These are phyloP conservation scores for Oxystoma pomonae DNA, from an alignment of 2,888 invertebrate species.

Conservation along the genomic window DNA sequence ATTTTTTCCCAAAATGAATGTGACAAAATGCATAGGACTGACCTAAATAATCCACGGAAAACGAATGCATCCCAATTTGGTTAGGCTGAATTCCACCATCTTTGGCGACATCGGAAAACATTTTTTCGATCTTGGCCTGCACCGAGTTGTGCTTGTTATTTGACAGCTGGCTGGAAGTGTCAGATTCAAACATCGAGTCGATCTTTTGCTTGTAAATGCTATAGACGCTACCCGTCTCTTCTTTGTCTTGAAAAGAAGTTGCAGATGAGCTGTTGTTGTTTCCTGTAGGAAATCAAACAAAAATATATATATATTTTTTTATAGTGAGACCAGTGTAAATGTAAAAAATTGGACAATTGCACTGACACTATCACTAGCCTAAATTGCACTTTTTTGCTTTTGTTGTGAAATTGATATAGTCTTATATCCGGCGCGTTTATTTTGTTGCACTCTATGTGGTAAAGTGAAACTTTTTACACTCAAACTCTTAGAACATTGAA, in stretches of 20 bases:
- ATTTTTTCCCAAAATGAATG: no score
- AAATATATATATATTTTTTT: neutral
- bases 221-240: slow-evolving; percentile 48
- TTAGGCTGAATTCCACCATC: slow-evolving; percentile 54
- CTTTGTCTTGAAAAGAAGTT: slow-evolving; percentile 22
- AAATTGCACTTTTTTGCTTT: no score
- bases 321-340: no score
- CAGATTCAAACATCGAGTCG: slow-evolving; percentile 71
- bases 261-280: neutral
- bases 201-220: slow-evolving; percentile 79
- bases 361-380: no score
- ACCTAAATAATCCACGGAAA: slow-evolving; percentile 70
- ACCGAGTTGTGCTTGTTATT: slow-evolving; percentile 62
- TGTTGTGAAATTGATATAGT: no score
- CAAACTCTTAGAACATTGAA: no score
- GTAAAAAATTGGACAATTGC: no score
- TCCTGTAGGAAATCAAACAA: neutral
- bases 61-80: slow-evolving; percentile 50
- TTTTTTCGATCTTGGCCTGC: slow-evolving; percentile 81
- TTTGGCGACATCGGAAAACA: slow-evolving; percentile 72
- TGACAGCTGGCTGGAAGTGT: slow-evolving; percentile 54
- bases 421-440: no score
- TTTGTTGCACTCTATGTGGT: no score
- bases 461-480: no score
- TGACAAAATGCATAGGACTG: no score